phyloP scores from a whole-genome alignment of 2,113 vertebrate genomes.

The Uria lomvia region DNA sequence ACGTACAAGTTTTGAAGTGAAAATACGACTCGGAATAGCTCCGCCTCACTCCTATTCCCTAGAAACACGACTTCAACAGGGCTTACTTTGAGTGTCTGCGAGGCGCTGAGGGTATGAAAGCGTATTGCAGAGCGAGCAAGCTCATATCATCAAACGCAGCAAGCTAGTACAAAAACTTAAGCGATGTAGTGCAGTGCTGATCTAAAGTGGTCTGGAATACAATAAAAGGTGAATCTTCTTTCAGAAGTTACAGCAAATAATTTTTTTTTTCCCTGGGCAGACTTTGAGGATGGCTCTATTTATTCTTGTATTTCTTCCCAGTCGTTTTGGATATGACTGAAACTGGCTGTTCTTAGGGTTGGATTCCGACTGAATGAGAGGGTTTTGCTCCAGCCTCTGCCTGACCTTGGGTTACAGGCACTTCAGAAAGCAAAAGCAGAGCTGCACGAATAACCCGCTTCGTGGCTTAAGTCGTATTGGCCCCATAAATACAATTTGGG shows the following conservation, averaged over 20 bases:
- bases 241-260: not conserved
- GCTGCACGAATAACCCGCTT: not conserved
- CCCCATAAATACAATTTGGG: not conserved
- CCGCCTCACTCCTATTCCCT: conserved; percentile 17
- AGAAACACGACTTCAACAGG: not conserved
- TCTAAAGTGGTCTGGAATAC: conserved; percentile 1
- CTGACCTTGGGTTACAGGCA: conserved; percentile 16
- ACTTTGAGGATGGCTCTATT: not conserved
- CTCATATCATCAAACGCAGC: not conserved
- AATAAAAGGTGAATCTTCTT: conserved; percentile 37
- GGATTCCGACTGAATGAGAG: conserved; percentile 17
- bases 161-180: not conserved
- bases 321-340: conserved; percentile 23
- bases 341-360: conserved; percentile 16
- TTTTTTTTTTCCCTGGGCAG: not conserved
- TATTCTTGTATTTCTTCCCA: conserved; percentile 11
- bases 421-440: not conserved
- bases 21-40: conserved; percentile 24
- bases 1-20: not conserved
- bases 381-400: conserved; percentile 29
- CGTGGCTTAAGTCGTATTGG: accelerated
- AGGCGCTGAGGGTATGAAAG: not conserved
- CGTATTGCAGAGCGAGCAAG: not conserved
- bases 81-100: not conserved
- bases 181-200: not conserved